phyloP scores from a whole-genome alignment of 2,888 invertebrate genomes.

The Tachina fera region DNA sequence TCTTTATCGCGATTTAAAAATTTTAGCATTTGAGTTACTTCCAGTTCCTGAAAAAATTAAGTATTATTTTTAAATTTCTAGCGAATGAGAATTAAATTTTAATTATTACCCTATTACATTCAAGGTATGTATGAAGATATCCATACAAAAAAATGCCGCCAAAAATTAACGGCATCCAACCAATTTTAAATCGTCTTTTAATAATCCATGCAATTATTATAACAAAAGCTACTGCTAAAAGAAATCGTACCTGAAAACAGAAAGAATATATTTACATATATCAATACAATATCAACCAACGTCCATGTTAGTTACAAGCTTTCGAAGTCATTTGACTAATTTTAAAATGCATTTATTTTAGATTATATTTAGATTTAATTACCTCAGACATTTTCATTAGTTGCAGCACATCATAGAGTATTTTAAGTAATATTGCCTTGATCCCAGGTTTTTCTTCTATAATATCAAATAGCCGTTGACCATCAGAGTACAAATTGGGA shows the following conservation, averaged over 20 bases:
- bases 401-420: constrained; percentile 73
- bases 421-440: constrained; percentile 72
- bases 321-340: not conserved
- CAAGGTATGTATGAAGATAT: constrained; percentile 78
- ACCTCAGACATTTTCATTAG: constrained; percentile 76
- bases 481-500: constrained; percentile 54
- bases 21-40: constrained; percentile 76
- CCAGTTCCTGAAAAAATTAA: constrained; percentile 75
- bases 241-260: constrained; percentile 75
- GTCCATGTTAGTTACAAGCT: constrained; percentile 5
- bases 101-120: constrained; percentile 78
- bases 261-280: constrained; percentile 36
- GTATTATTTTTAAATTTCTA: not conserved
- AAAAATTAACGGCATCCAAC: constrained; percentile 71
- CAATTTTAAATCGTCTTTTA: constrained; percentile 73
- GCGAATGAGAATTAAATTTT: not conserved
- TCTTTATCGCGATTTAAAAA: constrained; percentile 69
- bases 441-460: constrained; percentile 59
- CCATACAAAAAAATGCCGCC: constrained; percentile 75
- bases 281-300: not conserved
- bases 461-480: constrained; percentile 4
- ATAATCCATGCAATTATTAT: constrained; percentile 73
- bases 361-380: not conserved
- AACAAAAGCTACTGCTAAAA: constrained; percentile 66
- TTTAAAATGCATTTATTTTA: constrained; percentile 8